Evolutionary conservation across 2,113 vertebrate species (phyloP), one percentile per base, ranked within the genome.

Genomic region (Plectropomus leopardus): DNA sequence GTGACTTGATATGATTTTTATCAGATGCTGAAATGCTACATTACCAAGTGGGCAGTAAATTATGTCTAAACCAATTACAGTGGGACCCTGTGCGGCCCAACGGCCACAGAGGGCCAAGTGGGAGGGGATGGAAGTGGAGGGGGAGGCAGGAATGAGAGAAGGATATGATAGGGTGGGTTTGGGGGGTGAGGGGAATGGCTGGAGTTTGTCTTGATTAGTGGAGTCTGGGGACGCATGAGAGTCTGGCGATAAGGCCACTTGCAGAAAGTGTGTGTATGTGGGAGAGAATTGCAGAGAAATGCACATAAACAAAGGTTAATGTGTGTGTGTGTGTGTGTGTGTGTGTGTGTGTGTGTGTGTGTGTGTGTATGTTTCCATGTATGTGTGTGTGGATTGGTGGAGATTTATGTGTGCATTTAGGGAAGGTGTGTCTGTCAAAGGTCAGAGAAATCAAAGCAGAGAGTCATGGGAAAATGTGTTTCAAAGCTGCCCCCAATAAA

Each of bases 41-140:
- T 96, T 96, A 95, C 95, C 95, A 96, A 96, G 93, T 96, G 95
- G 92, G 94, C 95, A 95, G 95, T 97, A 97, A 96, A 96, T 97
- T 96, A 96, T 95, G 95, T 96, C 90, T 59, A 94, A 96, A 96
- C 94, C 95, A 96, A 96, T 97, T 96, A 96, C 91, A 91, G 94
- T 57, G 84, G 92, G 94, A 94, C 91, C 92, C 94, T 93, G 93
- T 95, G 94, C 92, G 91, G 94, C 92, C 95, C 87, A 92, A 78
- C 59, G 74, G 87, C 89, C 92, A 91, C 92, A 92, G 88, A 89
- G 88, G 93, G 93, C 93, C 92, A 90, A 94, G 89, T 90, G 69
- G 81, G 86, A 84, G 90, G 90, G 85, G 78, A 89, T 64, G 86
- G 19, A 4, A 70, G 91, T 80, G 68, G 83, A 78, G 61, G 55